Conservation (phyloP, 1,140 invertebrate species). For the Samia ricini region DNA sequence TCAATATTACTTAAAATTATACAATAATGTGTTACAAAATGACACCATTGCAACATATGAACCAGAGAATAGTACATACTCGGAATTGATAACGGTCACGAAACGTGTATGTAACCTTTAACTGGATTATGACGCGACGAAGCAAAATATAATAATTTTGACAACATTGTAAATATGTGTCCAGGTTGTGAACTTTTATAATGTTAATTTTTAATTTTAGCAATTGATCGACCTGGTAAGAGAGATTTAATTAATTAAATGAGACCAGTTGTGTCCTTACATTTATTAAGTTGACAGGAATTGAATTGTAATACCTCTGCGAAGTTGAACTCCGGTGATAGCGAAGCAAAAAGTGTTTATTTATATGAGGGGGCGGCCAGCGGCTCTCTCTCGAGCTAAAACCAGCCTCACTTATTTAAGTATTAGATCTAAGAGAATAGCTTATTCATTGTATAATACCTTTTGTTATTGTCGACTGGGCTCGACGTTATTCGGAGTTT, state of each 20-base stretch:
- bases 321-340: conserved; percentile 50
- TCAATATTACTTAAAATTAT: too few species aligned
- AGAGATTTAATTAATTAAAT: conserved; percentile 9
- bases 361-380: conserved; percentile 41
- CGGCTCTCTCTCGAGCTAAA: conserved; percentile 37
- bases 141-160: conserved; percentile 11
- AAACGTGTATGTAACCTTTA: neutral
- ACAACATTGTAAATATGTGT: conserved; percentile 68
- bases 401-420: conserved; percentile 59
- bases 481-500: conserved; percentile 73
- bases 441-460: conserved; percentile 64
- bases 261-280: neutral
- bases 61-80: too few species aligned
- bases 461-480: conserved; percentile 75
- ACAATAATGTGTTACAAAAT: too few species aligned
- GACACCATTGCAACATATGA: too few species aligned
- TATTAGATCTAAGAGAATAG: conserved; percentile 60
- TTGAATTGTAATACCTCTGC: conserved; percentile 61
- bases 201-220: conserved; percentile 58
- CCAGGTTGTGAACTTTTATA: conserved; percentile 71
- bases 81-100: neutral
- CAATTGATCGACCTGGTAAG: conserved; percentile 54
- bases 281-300: conserved; percentile 36
- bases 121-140: neutral
- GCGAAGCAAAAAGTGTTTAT: conserved; percentile 50